Percentiles rank a stretch among this genome's conserved stretches.
Conservation (phyloP, 2,113 vertebrate genomes). For the Shinisaurus crocodilurus region DNA sequence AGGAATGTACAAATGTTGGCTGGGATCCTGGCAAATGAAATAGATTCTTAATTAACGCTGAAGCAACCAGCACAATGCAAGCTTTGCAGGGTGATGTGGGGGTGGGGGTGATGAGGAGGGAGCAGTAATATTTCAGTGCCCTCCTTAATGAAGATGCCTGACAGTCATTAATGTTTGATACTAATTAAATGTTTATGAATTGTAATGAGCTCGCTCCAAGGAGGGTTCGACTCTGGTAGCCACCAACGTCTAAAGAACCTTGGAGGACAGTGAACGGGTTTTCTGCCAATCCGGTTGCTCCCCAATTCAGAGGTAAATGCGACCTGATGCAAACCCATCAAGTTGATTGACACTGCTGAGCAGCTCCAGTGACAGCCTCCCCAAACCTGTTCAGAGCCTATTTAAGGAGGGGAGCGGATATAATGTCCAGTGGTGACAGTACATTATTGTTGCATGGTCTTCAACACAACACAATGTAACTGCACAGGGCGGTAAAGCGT, state of each 20-base stretch:
- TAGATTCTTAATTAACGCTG: not conserved
- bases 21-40: not conserved
- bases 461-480: conserved; percentile 3
- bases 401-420: conserved; percentile 13
- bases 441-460: conserved; percentile 1
- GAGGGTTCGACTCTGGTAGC: not conserved
- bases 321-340: not conserved
- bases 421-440: not conserved
- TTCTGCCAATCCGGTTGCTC: not conserved
- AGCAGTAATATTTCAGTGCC: not conserved
- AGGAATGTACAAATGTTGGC: not conserved
- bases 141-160: not conserved
- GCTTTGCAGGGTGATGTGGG: too few species aligned
- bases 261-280: not conserved
- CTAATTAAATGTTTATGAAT: not conserved
- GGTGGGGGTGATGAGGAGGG: not conserved
- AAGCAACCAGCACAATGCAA: not conserved
- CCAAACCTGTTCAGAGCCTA: conserved; percentile 9
- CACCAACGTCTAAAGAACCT: not conserved
- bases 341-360: conserved; percentile 3
- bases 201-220: not conserved
- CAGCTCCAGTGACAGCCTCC: not conserved
- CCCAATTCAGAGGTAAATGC: not conserved
- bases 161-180: not conserved
- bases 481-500: not conserved